Evolutionary conservation across 2,797 vertebrate species (phyloP).

Genomic region (Danio jaintianensis): DNA sequence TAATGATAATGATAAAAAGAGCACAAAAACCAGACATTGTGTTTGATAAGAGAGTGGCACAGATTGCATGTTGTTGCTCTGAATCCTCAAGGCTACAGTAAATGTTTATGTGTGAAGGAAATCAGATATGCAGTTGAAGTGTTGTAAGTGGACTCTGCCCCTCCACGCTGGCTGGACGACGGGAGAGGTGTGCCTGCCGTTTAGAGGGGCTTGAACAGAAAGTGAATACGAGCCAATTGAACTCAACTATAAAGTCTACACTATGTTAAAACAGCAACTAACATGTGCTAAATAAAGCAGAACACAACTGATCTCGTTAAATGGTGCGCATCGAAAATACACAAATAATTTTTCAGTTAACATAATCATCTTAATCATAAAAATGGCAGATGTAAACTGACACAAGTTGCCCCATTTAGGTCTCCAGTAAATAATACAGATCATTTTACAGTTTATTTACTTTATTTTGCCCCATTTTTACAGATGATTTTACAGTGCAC

Average conservation of each 20-base stretch:
- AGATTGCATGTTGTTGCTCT: neutral
- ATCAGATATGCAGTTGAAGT: constrained; percentile 30
- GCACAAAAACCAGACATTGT: neutral
- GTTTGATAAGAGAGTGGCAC: neutral
- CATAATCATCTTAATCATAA: too few relatives aligned
- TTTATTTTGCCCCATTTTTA: too few relatives aligned
- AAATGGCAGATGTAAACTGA: too few relatives aligned
- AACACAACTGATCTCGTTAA: neutral
- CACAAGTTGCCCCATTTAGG: too few relatives aligned
- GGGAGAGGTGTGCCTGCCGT: constrained; percentile 25
- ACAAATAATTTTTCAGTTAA: too few relatives aligned
- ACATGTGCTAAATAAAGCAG: neutral
- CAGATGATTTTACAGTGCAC: too few relatives aligned
- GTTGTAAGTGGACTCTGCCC: constrained; percentile 58
- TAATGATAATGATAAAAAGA: neutral
- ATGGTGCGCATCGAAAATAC: neutral
- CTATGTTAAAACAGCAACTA: neutral
- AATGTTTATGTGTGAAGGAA: constrained; percentile 22
- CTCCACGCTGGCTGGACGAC: constrained; percentile 58
- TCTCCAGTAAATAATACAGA: too few relatives aligned
- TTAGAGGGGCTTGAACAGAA: neutral
- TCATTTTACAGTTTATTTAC: too few relatives aligned
- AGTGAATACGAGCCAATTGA: neutral
- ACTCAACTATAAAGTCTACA: neutral
- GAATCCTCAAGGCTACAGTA: neutral